phyloP scores from a whole-genome alignment of 2,113 vertebrate species.

The Neodon shergylaensis region DNA sequence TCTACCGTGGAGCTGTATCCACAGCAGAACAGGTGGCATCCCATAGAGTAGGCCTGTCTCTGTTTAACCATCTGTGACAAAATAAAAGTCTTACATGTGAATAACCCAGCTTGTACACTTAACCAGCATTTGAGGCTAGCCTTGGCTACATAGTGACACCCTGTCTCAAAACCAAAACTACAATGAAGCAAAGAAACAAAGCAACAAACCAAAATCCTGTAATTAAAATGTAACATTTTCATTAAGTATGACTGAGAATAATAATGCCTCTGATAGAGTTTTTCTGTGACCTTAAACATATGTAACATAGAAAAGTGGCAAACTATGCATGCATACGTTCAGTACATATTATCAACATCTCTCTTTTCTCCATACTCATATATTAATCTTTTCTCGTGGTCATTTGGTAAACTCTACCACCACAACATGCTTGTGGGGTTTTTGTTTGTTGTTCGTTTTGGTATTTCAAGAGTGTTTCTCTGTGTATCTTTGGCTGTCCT shows the following conservation, averaged over 20 bases:
- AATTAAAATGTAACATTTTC: slow-evolving; percentile 39
- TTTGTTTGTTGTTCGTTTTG: not conserved
- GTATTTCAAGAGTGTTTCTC: no score
- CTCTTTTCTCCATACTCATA: not conserved
- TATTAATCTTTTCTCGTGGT: not conserved
- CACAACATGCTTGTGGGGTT: not conserved
- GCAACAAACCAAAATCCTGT: not conserved
- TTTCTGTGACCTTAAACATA: not conserved
- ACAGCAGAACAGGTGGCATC: not conserved
- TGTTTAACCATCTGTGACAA: not conserved
- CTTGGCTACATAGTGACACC: not conserved
- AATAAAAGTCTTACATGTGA: not conserved
- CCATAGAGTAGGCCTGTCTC: not conserved
- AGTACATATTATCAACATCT: not conserved
- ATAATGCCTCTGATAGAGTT: not conserved
- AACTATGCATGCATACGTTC: not conserved
- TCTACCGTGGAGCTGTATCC: not conserved
- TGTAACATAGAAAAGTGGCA: not conserved
- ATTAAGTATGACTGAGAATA: not conserved
- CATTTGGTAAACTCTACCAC: not conserved
- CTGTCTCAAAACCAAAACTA: not conserved
- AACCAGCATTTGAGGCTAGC: not conserved
- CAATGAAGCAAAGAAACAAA: not conserved
- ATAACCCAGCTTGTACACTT: not conserved
- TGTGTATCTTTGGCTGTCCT: no score